Base-by-base conservation (phyloP, 2,113 vertebrate genomes). In the Myiozetetes cayanensis region DNA sequence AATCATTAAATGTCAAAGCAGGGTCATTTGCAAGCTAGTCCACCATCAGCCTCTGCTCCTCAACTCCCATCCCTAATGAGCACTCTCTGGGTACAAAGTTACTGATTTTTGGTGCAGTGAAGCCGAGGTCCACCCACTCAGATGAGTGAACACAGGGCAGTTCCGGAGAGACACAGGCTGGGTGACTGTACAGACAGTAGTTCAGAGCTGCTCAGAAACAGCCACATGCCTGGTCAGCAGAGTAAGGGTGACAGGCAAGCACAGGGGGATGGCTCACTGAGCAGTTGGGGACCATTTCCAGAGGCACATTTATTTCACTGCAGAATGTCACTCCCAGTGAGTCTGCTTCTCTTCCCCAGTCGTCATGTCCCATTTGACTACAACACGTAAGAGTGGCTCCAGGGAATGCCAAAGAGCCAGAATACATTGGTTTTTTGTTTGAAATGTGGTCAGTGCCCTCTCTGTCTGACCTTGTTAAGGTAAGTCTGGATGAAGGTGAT, bases 121-220 rank as follows among this genome's bases (percentile, higher is more conserved):
- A 52, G 44, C 44, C 17, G 33, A 39, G 39, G 44, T 25, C 10
- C 41, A 27, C 44, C 12, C 0, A 0, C 44, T 28, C n/a, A 28
- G 39, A 2, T n/a, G 61, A 33, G 33, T 3, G 15, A 71, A 3
- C 30, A 30, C 7, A 0, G 0, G 8, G 70, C 43, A 10, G 65
- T 8, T 27, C 8, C 53, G 83, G 44, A 43, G 33, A 18, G 43
- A 28, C 28, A 39, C 18, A 7, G 50, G 11, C 14, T 30, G 43
- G 10, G 10, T 79, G 35, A 14, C 3, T 12, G 31, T 12, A 18
- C 16, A 41, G 61, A 9, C 72, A 50, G 0, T 3, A 16, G 53
- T 5, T 33, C 65, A 55, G 18, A 77, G 46, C 14, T 52, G n/a
- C 50, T 68, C 70, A 66, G 61, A 47, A 82, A 28, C 41, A 71